Base-by-base conservation (phyloP, 2,113 vertebrate genomes). In the Lepus americanus region DNA sequence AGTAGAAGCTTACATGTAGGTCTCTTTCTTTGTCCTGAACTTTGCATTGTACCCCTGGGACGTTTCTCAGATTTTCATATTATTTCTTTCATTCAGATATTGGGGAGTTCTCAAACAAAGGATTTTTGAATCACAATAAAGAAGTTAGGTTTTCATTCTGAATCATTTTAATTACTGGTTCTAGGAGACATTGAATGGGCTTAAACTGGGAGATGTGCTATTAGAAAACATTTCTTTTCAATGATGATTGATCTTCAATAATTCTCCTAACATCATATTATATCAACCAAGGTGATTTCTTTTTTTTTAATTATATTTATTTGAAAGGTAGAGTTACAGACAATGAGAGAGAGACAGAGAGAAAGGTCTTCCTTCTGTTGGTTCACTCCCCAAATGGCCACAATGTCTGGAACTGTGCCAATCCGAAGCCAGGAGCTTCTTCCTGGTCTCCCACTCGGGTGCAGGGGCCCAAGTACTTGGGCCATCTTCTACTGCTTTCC, bases 11-110 rank as follows among this genome's bases (percentile, higher is more conserved):
- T 76, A 51, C 49, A 70, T 29, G 9, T 53, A 19, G 3, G 3
- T 72, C 44, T 81, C 49, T 96, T 87, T 61, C 53, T 8, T 77
- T 81, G 33, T 89, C 36, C 53, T 82, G 27, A 4, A 94, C 82
- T 31, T 27, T 61, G 73, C 4, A 20, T 55, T 29, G 51, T 33
- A 29, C 7, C 86, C 6, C 2, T 64, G 5, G 19, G 2, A 39
- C 19, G 5, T 19, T 67, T 95, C 90, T 69, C 53, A 91, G 61
- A 53, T 63, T 89, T 88, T 66, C 22, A 89, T 31, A 66, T 69
- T 14, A 36, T 44, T 81, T 53, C 31, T 82, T 96, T 49, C 33
- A 74, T 51, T 53, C 3, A 29, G 61, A 78, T 91, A 53, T 19
- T 91, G 31, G 5, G 22, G 6, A 53, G 67, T 83, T 89, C 74